Conservation (phyloP, 2,888 invertebrate genomes). For the Oscheius sp. region DNA sequence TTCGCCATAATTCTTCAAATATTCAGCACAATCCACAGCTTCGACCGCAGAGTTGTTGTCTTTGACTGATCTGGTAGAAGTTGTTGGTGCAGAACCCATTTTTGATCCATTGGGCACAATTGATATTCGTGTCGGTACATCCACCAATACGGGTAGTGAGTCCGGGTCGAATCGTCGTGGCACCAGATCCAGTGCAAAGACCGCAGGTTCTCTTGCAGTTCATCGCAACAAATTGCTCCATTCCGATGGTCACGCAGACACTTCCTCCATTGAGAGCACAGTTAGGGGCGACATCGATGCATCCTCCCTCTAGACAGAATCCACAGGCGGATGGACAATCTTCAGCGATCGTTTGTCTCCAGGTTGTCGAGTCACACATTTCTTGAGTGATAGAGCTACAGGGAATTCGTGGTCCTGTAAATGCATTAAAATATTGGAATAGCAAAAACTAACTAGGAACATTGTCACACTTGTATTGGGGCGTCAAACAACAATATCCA, state of each 20-base stretch:
- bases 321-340: background rate
- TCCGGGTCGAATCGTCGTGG: background rate
- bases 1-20: no score
- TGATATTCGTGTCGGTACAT: no score
- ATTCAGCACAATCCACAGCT: background rate
- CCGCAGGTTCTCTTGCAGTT: constrained; percentile 2
- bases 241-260: background rate
- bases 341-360: background rate
- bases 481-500: constrained; percentile 8
- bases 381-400: background rate
- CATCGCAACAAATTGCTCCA: background rate
- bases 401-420: background rate
- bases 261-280: background rate
- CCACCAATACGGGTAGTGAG: no score
- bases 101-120: background rate
- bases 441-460: background rate
- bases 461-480: constrained; percentile 6
- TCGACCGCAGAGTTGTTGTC: background rate
- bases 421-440: background rate
- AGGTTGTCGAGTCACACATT: background rate
- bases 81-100: background rate
- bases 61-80: background rate
- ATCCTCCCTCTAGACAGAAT: background rate
- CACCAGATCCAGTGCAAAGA: background rate
- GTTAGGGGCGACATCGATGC: background rate